These are phyloP conservation scores for Triplophysa rosa DNA, from an alignment of 2,113 vertebrate genomes.

Conservation along the genomic window DNA sequence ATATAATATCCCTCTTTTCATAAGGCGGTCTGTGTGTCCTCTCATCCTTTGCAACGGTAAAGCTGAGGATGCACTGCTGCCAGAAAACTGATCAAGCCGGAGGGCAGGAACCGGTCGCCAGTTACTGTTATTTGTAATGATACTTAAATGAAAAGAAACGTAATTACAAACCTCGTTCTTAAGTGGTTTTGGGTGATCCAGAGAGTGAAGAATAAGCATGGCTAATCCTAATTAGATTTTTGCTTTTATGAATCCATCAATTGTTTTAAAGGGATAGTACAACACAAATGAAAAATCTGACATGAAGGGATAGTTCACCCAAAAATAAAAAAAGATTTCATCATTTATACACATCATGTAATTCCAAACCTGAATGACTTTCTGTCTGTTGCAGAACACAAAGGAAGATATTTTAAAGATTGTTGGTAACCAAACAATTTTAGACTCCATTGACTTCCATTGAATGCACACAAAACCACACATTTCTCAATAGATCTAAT, in stretches of 20 bases:
- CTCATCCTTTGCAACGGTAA: constrained; percentile 52
- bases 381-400: too few relatives aligned
- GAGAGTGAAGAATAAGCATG: neutral
- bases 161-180: neutral
- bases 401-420: too few relatives aligned
- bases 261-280: neutral
- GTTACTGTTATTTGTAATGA: constrained; percentile 3
- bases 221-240: neutral
- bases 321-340: too few relatives aligned
- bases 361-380: too few relatives aligned
- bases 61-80: constrained; percentile 46
- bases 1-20: constrained; percentile 67
- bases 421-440: too few relatives aligned
- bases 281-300: neutral
- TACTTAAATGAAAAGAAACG: neutral
- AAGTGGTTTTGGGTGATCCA: neutral
- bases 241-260: neutral
- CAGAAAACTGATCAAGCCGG: constrained; percentile 42
- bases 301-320: too few relatives aligned
- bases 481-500: neutral
- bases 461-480: too few relatives aligned
- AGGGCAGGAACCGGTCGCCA: constrained; percentile 1
- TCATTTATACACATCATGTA: too few relatives aligned
- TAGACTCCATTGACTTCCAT: too few relatives aligned
- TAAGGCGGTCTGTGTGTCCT: constrained; percentile 53